A percentile compares a stretch with the other conserved stretches of the same genome.
phyloP scores from a whole-genome alignment of 2,888 invertebrate species.

The Perdita meconis region DNA sequence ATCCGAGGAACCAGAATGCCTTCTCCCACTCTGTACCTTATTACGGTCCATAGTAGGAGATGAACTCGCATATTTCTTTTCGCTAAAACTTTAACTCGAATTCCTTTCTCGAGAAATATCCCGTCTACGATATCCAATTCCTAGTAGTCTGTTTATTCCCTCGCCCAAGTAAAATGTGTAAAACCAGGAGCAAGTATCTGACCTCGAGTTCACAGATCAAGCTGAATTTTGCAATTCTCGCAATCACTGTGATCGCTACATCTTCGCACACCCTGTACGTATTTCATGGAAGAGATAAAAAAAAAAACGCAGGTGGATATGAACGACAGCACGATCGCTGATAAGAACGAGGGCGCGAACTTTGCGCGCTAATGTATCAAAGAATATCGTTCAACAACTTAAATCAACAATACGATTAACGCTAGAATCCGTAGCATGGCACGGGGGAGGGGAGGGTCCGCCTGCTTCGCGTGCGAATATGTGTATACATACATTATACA shows the following conservation, averaged over 20 bases:
- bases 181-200: not conserved
- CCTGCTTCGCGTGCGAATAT: conserved; percentile 12
- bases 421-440: conserved; percentile 4
- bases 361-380: not conserved
- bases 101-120: too few relatives aligned
- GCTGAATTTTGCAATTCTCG: not conserved
- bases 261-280: conserved; percentile 8
- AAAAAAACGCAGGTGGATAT: not conserved
- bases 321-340: not conserved
- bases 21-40: not conserved
- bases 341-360: conserved; percentile 6
- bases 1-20: too few relatives aligned
- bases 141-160: not conserved
- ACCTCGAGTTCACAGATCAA: not conserved
- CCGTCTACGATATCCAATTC: not conserved
- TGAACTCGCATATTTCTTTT: too few relatives aligned
- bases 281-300: conserved; percentile 2
- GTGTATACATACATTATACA: conserved; percentile 15
- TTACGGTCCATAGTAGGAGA: not conserved
- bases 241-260: not conserved
- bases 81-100: too few relatives aligned
- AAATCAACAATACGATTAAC: conserved; percentile 5
- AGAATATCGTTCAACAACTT: conserved; percentile 3
- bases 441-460: conserved; percentile 4
- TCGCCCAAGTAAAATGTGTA: not conserved